Percentiles rank a stretch among this genome's conserved stretches.
These are phyloP conservation scores for Bufo bufo DNA, from an alignment of 2,113 vertebrate species.

Conservation along the genomic window DNA sequence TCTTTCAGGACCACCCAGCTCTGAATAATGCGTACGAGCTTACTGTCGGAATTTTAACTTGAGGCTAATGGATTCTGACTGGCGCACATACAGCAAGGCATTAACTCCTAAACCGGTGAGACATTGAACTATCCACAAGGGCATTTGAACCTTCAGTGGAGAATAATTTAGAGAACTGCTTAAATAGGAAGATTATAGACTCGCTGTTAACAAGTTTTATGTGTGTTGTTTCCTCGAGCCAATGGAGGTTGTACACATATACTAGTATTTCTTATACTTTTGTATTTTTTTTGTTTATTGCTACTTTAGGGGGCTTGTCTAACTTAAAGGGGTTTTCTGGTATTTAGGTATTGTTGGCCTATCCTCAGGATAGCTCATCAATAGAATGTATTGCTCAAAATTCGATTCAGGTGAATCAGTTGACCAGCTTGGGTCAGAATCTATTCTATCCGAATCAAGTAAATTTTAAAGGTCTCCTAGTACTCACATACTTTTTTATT, in stretches of 20 bases:
- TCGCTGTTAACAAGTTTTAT: not conserved
- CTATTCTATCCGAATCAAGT: no score
- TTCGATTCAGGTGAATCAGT: no score
- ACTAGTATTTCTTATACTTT: not conserved
- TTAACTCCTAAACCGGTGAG: not conserved
- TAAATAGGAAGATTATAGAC: not conserved
- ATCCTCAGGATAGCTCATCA: no score
- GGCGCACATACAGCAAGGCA: not conserved
- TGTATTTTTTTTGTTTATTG: not conserved
- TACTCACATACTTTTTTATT: no score
- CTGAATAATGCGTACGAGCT: not conserved
- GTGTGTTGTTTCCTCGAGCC: not conserved
- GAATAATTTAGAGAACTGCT: not conserved
- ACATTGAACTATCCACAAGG: not conserved
- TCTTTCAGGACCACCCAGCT: slow-evolving; percentile 14
- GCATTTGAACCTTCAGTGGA: not conserved
- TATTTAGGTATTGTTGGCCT: no score
- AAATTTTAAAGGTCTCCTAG: no score
- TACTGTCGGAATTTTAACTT: not conserved
- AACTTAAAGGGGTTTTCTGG: no score
- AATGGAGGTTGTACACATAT: not conserved
- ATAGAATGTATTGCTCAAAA: no score
- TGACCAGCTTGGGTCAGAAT: no score
- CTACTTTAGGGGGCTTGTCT: no score
- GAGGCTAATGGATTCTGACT: not conserved